Evolutionary conservation across 35 echinoderm and acorn worm genomes (phyloP).

Genomic region (Ptychodera flava): DNA sequence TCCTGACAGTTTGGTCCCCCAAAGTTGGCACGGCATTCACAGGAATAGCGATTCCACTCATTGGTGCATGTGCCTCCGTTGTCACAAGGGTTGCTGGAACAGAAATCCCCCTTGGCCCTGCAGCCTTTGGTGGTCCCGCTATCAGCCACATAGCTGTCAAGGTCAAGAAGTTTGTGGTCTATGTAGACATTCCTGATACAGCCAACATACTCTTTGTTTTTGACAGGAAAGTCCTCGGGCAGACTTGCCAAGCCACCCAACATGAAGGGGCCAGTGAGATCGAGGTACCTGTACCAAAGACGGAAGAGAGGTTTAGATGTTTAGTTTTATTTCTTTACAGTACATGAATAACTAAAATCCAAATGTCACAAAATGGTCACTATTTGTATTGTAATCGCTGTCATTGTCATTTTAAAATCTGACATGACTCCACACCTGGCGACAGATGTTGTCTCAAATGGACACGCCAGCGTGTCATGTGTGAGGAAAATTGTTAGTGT

Average conservation of each 20-base stretch:
- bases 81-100: slow-evolving; percentile 52
- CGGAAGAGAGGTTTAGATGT: no score
- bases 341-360: no score
- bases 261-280: slow-evolving; percentile 78
- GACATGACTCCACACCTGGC: no score
- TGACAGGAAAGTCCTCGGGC: slow-evolving; percentile 71
- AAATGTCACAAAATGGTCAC: no score
- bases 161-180: slow-evolving; percentile 64
- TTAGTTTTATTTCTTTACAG: no score
- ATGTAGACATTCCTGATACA: slow-evolving; percentile 89
- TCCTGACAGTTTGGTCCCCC: slow-evolving; percentile 77
- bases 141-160: slow-evolving; percentile 72
- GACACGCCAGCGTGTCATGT: no score
- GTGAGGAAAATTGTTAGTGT: no score
- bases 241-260: slow-evolving; percentile 77
- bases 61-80: slow-evolving; percentile 50
- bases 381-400: no score
- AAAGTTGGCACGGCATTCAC: slow-evolving; percentile 47
- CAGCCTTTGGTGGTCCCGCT: slow-evolving; percentile 55
- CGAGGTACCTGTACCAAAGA: slow-evolving; percentile 44
- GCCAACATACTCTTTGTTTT: slow-evolving; percentile 67
- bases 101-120: slow-evolving; percentile 60
- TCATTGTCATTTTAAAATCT: neutral
- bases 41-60: slow-evolving; percentile 74
- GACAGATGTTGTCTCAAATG: no score